Evolutionary conservation across 2,113 vertebrate genomes (phyloP).

Genomic region (Lanius collurio): DNA sequence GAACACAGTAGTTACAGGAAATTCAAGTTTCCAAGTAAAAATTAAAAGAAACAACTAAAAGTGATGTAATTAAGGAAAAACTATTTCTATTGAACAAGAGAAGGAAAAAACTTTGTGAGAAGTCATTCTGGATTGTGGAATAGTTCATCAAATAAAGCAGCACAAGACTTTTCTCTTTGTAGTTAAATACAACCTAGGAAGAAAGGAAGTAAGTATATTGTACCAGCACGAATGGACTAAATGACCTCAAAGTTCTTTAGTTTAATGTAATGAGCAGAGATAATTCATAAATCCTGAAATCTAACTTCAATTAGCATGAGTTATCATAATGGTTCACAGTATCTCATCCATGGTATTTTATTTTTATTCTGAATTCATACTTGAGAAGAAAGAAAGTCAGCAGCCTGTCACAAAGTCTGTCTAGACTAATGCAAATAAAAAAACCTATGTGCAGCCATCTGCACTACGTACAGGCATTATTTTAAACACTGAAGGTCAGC

Average conservation of each 20-base stretch:
- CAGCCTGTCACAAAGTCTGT: background rate
- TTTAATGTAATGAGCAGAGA: background rate
- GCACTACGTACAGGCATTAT: background rate
- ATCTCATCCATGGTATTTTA: background rate
- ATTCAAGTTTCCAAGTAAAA: constrained; percentile 3
- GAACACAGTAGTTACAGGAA: background rate
- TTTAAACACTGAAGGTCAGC: background rate
- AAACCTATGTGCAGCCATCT: background rate
- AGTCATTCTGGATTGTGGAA: background rate
- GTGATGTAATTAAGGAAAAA: constrained; percentile 6
- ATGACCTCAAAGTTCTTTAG: background rate
- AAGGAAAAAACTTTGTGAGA: background rate
- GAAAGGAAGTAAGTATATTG: background rate
- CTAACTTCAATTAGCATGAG: background rate
- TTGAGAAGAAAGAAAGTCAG: background rate
- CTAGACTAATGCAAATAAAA: background rate
- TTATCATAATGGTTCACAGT: background rate
- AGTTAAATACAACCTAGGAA: background rate
- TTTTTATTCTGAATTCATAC: background rate
- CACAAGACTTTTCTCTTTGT: background rate
- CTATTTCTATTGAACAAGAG: background rate
- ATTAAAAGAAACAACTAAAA: constrained; percentile 12
- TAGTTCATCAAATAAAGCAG: background rate
- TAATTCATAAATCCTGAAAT: background rate
- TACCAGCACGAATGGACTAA: background rate